Base-by-base conservation (phyloP, 2,888 invertebrate species). In the Conistra vaccinii region DNA sequence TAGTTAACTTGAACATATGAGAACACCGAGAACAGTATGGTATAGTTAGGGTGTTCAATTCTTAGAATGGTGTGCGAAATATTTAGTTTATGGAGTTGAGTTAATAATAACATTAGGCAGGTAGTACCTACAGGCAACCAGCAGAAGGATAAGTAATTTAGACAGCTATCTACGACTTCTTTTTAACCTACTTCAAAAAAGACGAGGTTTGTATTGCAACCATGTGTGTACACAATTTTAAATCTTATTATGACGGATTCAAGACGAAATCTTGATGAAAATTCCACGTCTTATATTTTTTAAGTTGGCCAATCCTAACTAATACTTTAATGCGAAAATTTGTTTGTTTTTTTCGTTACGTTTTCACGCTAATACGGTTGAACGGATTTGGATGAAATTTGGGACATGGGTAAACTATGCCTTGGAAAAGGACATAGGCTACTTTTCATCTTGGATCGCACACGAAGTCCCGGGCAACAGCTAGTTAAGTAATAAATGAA, bases 1-100 rank as follows among this genome's bases (percentile, higher is more conserved):
- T 68, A 73, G 76, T 85, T 76, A 71, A 80, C 67, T 80, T 61
- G 53, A 51, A 69, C 68, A 20, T 10, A 69, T 65, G 73, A 66
- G 66, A 32, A 55, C 32, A 32, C 6, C 32, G 53, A 32, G 20
- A 69, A 81, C 81, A 69, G 73, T 74, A 45, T 53, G 32, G 48
- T 35, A 58, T 53, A 63, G 63, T 60, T 39, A 61, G 26, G 67
- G 53, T 42, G 57, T 66, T 62, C 39, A 51, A 55, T 80, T 75
- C 66, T 76, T 26, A 55, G 70, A 65, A 62, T 57, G 23, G n/a
- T 26, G 23, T 10, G 42, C 14, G 53, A 39, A 57, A 63, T 74
- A 39, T 60, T 58, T 55, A 26, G 14, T 32, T 77, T 32, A 29
- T 35, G 14, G 4, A 51, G 26, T 51, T 66, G 10, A 1, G 10